These are phyloP conservation scores for Drosophila grimshawi DNA, from an alignment of 1,140 invertebrate species.

Conservation along the genomic window DNA sequence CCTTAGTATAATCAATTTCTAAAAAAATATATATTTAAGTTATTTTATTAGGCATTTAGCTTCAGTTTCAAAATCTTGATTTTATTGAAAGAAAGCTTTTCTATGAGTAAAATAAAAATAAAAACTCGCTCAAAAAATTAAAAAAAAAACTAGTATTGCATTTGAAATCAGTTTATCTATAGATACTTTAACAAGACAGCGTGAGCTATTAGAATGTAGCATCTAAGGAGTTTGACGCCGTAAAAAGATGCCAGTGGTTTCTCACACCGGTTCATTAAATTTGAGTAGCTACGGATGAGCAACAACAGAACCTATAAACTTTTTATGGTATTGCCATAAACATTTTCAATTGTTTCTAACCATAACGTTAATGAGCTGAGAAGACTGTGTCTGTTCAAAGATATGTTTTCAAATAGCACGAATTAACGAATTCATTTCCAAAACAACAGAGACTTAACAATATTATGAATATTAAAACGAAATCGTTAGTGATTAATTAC, in stretches of 20 bases:
- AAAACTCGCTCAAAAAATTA: neutral
- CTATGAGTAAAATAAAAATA: neutral
- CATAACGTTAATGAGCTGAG: conserved; percentile 31
- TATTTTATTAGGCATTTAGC: conserved; percentile 4
- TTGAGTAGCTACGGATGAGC: conserved; percentile 43
- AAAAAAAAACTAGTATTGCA: conserved; percentile 1
- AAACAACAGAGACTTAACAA: conserved; percentile 7
- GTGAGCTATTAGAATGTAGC: conserved; percentile 40
- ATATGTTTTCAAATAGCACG: conserved; percentile 31
- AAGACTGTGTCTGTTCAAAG: conserved; percentile 6
- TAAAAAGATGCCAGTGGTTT: conserved; percentile 52
- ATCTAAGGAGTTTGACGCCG: conserved; percentile 46
- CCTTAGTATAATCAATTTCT: neutral
- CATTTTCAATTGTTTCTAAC: conserved; percentile 26
- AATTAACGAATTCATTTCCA: neutral
- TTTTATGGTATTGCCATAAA: conserved; percentile 48
- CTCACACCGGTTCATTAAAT: conserved; percentile 69
- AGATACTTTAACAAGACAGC: conserved; percentile 52
- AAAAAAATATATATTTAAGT: neutral
- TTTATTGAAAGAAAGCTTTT: neutral
- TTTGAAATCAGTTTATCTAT: conserved; percentile 31
- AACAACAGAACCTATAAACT: conserved; percentile 43
- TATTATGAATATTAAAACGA: conserved; percentile 14
- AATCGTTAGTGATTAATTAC: conserved; percentile 30
- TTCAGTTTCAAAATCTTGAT: conserved; percentile 5